A percentile compares a stretch with the other conserved stretches of the same genome.
These are phyloP conservation scores for Lichenostomus cassidix DNA, from an alignment of 2,113 vertebrate genomes.

Conservation along the genomic window DNA sequence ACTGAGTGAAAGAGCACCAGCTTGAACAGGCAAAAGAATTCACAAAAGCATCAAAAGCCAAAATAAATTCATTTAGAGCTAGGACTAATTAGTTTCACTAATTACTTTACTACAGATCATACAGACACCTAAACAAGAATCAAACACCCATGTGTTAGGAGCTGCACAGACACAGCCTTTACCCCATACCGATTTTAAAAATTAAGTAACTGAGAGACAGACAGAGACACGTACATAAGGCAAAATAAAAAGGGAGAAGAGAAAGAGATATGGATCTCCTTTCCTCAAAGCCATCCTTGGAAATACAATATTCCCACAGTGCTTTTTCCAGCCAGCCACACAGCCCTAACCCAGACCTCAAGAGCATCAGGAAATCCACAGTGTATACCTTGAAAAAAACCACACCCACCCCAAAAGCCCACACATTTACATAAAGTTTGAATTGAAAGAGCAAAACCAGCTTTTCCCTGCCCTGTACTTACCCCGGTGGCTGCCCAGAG, in stretches of 20 bases:
- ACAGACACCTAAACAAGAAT: neutral
- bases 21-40: neutral
- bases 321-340: neutral
- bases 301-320: conserved; percentile 13
- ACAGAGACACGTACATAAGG: neutral
- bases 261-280: neutral
- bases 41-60: neutral
- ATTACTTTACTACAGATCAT: neutral
- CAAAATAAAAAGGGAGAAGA: neutral
- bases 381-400: neutral
- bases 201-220: neutral
- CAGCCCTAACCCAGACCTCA: neutral
- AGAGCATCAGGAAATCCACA: neutral
- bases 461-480: neutral
- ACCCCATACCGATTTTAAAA: neutral
- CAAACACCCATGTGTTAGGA: neutral
- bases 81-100: neutral
- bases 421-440: neutral
- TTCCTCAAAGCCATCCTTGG: neutral
- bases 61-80: neutral
- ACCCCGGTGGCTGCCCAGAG: neutral
- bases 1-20: neutral
- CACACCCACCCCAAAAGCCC: neutral
- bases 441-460: neutral
- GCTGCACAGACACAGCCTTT: neutral